Conservation (phyloP, 2,888 invertebrate species). For the Epinotia bilunana region DNA sequence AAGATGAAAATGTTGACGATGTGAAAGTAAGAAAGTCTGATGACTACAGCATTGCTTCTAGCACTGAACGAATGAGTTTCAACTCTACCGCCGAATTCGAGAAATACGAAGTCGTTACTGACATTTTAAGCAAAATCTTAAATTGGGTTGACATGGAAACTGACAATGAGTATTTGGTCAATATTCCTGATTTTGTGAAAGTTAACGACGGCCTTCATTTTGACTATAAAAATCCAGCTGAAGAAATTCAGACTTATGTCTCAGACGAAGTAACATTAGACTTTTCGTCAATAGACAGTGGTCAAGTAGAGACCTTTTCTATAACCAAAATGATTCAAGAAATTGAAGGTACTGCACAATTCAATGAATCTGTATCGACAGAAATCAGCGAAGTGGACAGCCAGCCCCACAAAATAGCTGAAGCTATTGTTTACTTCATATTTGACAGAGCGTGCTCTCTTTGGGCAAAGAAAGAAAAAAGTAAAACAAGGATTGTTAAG, state of each 20-base stretch:
- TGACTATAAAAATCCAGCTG: constrained; percentile 32
- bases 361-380: constrained; percentile 64
- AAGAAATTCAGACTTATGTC: constrained; percentile 33
- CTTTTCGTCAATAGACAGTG: constrained; percentile 1
- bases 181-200: constrained; percentile 34
- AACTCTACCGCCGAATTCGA: constrained; percentile 78
- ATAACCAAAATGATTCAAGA: constrained; percentile 70
- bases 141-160: constrained; percentile 59
- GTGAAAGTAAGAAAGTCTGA: constrained; percentile 50
- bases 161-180: constrained; percentile 32
- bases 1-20: constrained; percentile 1
- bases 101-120: constrained; percentile 69
- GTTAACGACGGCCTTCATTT: constrained; percentile 41
- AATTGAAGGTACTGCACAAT: constrained; percentile 59
- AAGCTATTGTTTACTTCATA: constrained; percentile 71
- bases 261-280: constrained; percentile 15
- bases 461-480: constrained; percentile 56
- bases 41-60: constrained; percentile 60
- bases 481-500: constrained; percentile 52
- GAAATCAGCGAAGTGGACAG: constrained; percentile 62
- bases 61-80: constrained; percentile 60
- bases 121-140: constrained; percentile 63
- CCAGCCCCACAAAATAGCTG: constrained; percentile 62
- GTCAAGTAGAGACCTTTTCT: constrained; percentile 60
- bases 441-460: constrained; percentile 65